Conservation (phyloP, 2,113 vertebrate genomes). For the Thalassarche chlororhynchos region DNA sequence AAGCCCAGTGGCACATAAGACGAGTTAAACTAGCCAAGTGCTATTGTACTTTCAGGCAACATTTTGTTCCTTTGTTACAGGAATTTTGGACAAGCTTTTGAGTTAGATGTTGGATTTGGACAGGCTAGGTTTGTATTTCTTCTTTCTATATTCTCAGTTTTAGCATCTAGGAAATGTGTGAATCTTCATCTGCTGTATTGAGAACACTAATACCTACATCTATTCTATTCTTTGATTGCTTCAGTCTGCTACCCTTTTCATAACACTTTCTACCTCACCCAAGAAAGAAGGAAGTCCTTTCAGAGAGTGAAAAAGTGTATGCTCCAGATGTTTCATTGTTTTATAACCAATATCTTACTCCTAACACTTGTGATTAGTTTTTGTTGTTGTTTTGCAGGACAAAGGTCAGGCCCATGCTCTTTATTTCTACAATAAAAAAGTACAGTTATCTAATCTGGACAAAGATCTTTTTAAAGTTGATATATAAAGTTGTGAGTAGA, state of each 20-base stretch:
- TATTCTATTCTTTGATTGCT: not conserved
- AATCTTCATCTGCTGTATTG: not conserved
- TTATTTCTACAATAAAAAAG: not conserved
- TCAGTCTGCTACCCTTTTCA: not conserved
- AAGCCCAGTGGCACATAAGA: not conserved
- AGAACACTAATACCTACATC: not conserved
- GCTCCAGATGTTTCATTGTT: not conserved
- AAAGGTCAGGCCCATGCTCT: not conserved
- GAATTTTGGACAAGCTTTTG: not conserved
- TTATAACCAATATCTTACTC: not conserved
- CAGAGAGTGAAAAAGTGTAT: not conserved
- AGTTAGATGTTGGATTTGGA: not conserved
- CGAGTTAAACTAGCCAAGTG: not conserved
- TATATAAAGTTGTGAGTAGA: not conserved
- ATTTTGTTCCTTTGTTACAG: not conserved
- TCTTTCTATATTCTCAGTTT: not conserved
- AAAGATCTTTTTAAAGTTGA: not conserved
- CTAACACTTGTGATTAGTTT: not conserved
- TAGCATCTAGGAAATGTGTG: not conserved
- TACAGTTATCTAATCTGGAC: not conserved
- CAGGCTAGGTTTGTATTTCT: not conserved
- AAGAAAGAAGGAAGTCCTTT: not conserved
- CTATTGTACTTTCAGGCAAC: not conserved
- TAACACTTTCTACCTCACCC: not conserved
- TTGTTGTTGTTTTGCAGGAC: not conserved